A percentile compares a stretch with the other conserved stretches of the same genome.
phyloP scores from a whole-genome alignment of 2,888 invertebrate genomes.

The Hesperia comma region DNA sequence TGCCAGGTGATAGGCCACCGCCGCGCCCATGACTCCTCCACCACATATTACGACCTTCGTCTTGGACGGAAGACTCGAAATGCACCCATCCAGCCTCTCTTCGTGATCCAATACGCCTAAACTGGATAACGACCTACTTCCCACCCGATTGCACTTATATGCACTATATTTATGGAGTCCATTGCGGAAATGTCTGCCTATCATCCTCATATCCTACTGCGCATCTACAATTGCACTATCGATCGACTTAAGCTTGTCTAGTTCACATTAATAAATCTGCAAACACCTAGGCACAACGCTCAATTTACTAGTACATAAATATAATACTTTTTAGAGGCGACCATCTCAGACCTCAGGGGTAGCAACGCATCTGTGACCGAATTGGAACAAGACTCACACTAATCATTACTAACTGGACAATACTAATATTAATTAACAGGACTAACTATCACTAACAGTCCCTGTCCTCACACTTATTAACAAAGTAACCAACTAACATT shows the following conservation, averaged over 20 bases:
- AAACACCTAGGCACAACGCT: too few relatives aligned
- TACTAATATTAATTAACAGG: too few relatives aligned
- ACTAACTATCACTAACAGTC: too few relatives aligned
- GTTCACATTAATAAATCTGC: conserved; percentile 29
- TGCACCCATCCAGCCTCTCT: conserved; percentile 64
- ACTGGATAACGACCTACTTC: conserved; percentile 54
- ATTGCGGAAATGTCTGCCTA: conserved; percentile 51
- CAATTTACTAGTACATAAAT: too few relatives aligned
- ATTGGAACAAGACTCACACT: too few relatives aligned
- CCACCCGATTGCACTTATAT: conserved; percentile 46
- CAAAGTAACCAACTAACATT: too few relatives aligned
- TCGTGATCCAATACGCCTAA: conserved; percentile 63
- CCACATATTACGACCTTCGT: conserved; percentile 94
- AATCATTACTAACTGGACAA: too few relatives aligned
- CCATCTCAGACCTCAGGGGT: too few relatives aligned
- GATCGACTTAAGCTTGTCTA: conserved; percentile 26
- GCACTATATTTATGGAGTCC: conserved; percentile 45
- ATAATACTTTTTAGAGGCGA: too few relatives aligned
- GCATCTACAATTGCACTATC: conserved; percentile 44
- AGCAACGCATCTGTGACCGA: too few relatives aligned
- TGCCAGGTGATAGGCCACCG: conserved; percentile 95
- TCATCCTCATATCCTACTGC: conserved; percentile 51
- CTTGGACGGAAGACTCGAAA: conserved; percentile 68
- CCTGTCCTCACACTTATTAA: too few relatives aligned
- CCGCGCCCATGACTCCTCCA: conserved; percentile 95